Conservation (phyloP, 2,113 vertebrate genomes). For the Coreoperca whiteheadi region DNA sequence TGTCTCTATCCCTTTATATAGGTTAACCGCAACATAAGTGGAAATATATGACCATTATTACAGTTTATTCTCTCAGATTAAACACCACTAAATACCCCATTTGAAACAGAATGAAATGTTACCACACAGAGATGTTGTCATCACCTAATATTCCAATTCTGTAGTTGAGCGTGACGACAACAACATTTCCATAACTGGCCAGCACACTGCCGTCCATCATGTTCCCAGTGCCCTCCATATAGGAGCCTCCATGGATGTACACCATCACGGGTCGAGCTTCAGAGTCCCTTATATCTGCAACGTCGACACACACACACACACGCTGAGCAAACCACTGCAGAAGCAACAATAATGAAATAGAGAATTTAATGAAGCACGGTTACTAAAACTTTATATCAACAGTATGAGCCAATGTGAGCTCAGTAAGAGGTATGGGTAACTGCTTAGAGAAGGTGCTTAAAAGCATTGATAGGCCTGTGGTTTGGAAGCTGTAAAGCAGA, state of each 20-base stretch:
- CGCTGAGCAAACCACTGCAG: slow-evolving; percentile 61
- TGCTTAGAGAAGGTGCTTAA: slow-evolving; percentile 60
- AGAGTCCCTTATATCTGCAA: slow-evolving; percentile 96
- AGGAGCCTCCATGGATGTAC: slow-evolving; percentile 97
- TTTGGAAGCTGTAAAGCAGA: slow-evolving; percentile 71
- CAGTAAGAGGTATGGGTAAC: slow-evolving; percentile 63
- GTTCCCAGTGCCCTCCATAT: slow-evolving; percentile 99
- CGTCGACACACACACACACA: slow-evolving; percentile 58
- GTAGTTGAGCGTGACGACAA: slow-evolving; percentile 98
- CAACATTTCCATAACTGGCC: slow-evolving; percentile 97
- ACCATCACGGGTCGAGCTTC: slow-evolving; percentile 98
- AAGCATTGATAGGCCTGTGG: slow-evolving; percentile 67
- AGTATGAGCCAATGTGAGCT: slow-evolving; percentile 30
- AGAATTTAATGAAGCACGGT: slow-evolving; percentile 51
- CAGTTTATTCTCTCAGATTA: slow-evolving; percentile 31
- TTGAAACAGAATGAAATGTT: slow-evolving; percentile 40
- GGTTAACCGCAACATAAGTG: slow-evolving; percentile 25
- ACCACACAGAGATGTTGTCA: slow-evolving; percentile 34
- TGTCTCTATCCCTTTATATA: slow-evolving; percentile 10
- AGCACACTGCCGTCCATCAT: slow-evolving; percentile 97
- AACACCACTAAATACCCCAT: slow-evolving; percentile 35
- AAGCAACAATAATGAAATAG: slow-evolving; percentile 56
- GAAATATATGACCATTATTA: slow-evolving; percentile 28
- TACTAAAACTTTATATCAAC: slow-evolving; percentile 57
- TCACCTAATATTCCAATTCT: slow-evolving; percentile 96